Percentiles rank a stretch among this genome's conserved stretches.
phyloP scores from a whole-genome alignment of 2,113 vertebrate species.

The Corapipo altera region DNA sequence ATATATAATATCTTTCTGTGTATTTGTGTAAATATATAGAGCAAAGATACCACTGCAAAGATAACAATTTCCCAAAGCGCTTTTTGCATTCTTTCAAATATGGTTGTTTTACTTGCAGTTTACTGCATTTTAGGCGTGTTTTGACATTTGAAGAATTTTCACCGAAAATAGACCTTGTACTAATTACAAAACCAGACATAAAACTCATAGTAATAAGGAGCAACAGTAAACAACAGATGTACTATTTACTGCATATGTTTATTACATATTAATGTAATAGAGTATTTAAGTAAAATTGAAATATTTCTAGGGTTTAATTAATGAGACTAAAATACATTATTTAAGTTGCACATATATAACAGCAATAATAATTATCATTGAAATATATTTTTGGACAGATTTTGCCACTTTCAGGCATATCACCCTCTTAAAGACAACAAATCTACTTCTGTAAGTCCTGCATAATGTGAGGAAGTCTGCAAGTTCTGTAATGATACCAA shows the following conservation, averaged over 20 bases:
- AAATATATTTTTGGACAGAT: neutral
- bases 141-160: conserved; percentile 41
- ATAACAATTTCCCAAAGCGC: neutral
- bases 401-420: neutral
- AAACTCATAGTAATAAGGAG: neutral
- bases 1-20: conserved; percentile 53
- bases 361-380: neutral
- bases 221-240: neutral
- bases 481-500: neutral
- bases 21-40: conserved; percentile 51
- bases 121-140: conserved; percentile 15
- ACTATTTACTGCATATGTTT: neutral
- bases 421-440: neutral
- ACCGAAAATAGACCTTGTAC: neutral
- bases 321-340: neutral
- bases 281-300: neutral
- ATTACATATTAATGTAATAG: neutral
- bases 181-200: neutral
- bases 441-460: neutral
- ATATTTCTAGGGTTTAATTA: neutral
- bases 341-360: neutral
- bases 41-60: conserved; percentile 21
- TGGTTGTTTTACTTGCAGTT: conserved; percentile 11
- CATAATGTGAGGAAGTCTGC: neutral
- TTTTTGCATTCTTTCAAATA: conserved; percentile 33